Evolutionary conservation across 2,113 vertebrate genomes (phyloP).

Genomic region (Condylura cristata): DNA sequence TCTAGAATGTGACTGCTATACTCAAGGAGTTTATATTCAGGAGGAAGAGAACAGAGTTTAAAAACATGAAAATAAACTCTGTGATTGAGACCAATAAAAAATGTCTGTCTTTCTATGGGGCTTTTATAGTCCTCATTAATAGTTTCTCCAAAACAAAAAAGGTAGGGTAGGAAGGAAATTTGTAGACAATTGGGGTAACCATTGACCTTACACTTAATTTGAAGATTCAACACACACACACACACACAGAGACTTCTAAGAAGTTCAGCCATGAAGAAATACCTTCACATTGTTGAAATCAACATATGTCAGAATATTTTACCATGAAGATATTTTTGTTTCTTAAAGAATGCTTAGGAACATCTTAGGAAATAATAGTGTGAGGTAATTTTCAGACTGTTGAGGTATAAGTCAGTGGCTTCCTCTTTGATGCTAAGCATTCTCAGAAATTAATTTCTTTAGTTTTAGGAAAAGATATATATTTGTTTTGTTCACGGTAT

Average conservation of each 20-base stretch:
- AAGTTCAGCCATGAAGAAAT: neutral
- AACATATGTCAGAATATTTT: neutral
- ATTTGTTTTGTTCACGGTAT: neutral
- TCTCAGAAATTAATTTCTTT: neutral
- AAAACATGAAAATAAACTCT: neutral
- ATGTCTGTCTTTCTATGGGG: neutral
- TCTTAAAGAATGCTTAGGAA: neutral
- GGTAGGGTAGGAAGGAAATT: neutral
- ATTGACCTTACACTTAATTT: neutral
- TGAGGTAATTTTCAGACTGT: neutral
- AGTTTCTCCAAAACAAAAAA: neutral
- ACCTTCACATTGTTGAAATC: neutral
- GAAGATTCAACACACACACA: neutral
- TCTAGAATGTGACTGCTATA: neutral
- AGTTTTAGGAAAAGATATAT: neutral
- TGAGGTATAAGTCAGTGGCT: neutral
- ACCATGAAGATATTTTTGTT: neutral
- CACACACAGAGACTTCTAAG: neutral
- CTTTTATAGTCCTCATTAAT: slow-evolving; percentile 6
- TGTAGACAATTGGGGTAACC: neutral
- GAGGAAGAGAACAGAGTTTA: neutral
- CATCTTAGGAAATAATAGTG: neutral
- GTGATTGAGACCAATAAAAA: neutral
- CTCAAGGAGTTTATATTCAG: neutral
- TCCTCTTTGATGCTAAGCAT: neutral